Conservation (phyloP, 2,113 vertebrate species). For the Scomber colias region DNA sequence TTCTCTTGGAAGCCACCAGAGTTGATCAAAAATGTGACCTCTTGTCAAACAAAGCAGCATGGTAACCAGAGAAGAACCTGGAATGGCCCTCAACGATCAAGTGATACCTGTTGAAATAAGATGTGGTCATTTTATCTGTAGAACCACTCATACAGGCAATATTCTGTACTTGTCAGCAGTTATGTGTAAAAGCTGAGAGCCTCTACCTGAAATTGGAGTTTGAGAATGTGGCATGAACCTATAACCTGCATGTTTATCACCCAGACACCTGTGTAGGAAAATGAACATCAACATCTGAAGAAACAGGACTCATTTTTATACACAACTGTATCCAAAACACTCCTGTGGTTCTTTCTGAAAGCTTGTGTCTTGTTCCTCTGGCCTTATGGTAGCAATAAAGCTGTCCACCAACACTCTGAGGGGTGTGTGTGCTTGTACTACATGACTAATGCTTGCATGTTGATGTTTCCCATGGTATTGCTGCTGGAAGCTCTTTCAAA, state of each 20-base stretch:
- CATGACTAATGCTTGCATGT: not conserved
- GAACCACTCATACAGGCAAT: too few species aligned
- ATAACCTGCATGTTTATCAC: not conserved
- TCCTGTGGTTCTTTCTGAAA: not conserved
- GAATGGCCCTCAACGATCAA: too few species aligned
- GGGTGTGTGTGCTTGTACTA: not conserved
- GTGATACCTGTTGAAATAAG: too few species aligned
- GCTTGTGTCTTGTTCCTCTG: not conserved
- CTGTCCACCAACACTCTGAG: slow-evolving; percentile 1
- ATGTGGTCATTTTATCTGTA: too few species aligned
- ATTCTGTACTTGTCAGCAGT: too few species aligned
- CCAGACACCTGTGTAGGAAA: not conserved
- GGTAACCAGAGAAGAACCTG: too few species aligned
- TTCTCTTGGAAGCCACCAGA: too few species aligned
- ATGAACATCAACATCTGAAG: too few species aligned
- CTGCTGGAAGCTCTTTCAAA: not conserved
- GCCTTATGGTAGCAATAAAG: not conserved
- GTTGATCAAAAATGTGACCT: too few species aligned
- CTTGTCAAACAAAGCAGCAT: too few species aligned
- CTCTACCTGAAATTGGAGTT: not conserved
- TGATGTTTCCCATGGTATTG: not conserved
- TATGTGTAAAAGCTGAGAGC: not conserved
- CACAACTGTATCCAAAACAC: not conserved
- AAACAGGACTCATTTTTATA: too few species aligned
- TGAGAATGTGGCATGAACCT: not conserved